Conservation (phyloP, 2,113 vertebrate species). For the Poeciliopsis turrubarensis region DNA sequence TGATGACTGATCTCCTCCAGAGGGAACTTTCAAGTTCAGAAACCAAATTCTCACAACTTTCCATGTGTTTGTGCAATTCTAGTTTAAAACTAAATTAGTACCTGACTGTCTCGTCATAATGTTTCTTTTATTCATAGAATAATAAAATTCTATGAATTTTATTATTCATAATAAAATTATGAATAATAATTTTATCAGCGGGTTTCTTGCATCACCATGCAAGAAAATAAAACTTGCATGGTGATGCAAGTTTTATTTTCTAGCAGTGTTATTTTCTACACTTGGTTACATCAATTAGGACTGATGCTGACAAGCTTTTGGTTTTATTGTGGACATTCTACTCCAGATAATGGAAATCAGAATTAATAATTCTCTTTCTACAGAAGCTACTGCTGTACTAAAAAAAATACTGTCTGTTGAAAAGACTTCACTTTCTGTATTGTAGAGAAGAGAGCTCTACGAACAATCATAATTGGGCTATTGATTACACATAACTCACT, state of each 20-base stretch:
- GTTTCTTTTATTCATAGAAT: too few relatives aligned
- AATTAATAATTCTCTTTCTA: constrained; percentile 26
- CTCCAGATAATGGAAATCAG: constrained; percentile 6
- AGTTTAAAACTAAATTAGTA: background rate
- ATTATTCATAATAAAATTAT: too few relatives aligned
- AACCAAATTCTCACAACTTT: too few relatives aligned
- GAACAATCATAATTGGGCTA: constrained; percentile 87
- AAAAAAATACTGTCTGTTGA: constrained; percentile 67
- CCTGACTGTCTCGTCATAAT: background rate
- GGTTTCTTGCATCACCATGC: too few relatives aligned
- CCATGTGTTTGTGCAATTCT: background rate
- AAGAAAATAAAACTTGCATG: too few relatives aligned
- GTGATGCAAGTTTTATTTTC: too few relatives aligned
- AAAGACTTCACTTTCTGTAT: constrained; percentile 50
- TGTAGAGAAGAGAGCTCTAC: constrained; percentile 75
- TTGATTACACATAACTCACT: constrained; percentile 94
- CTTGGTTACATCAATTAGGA: constrained; percentile 1
- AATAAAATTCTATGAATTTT: too few relatives aligned
- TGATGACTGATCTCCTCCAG: too few relatives aligned
- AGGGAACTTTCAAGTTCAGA: too few relatives aligned
- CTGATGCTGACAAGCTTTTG: constrained; percentile 9
- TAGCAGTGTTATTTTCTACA: constrained; percentile 1
- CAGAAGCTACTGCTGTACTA: constrained; percentile 21
- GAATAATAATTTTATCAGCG: too few relatives aligned
- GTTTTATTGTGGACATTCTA: constrained; percentile 21